These are phyloP conservation scores for Hepsetus odoe DNA, from an alignment of 2,113 vertebrate genomes.

Conservation along the genomic window DNA sequence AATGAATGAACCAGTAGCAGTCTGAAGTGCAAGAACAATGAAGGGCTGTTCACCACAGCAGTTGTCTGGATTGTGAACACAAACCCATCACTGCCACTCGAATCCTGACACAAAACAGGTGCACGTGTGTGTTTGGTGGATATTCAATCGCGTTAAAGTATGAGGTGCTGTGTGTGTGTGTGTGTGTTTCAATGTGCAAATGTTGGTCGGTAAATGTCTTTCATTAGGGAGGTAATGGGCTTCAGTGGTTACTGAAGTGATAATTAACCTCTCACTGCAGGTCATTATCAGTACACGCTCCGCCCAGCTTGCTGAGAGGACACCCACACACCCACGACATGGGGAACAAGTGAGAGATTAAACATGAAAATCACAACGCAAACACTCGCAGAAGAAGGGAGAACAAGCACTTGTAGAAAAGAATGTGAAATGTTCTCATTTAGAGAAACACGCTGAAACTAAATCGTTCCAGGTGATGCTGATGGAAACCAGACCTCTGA, in stretches of 20 bases:
- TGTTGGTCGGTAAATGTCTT: conserved; percentile 7
- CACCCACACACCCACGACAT: not conserved
- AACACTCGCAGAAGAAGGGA: not conserved
- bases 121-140: not conserved
- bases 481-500: too few species aligned
- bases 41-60: not conserved
- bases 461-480: too few species aligned
- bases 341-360: not conserved
- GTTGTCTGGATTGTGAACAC: conserved; percentile 12
- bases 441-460: too few species aligned
- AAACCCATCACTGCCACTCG: conserved; percentile 20
- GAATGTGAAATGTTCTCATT: not conserved
- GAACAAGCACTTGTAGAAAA: not conserved
- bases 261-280: conserved; percentile 39
- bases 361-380: not conserved
- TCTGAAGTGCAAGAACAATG: not conserved
- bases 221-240: conserved; percentile 40
- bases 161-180: not conserved
- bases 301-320: not conserved
- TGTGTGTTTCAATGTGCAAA: not conserved
- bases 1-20: not conserved
- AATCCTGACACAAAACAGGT: conserved; percentile 31
- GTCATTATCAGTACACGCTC: not conserved
- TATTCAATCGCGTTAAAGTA: not conserved
- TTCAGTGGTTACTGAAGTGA: conserved; percentile 28